Percentiles rank a stretch among this genome's conserved stretches.
Evolutionary conservation across 1,140 invertebrate genomes (phyloP).

Genomic region (Saccostrea echinata): DNA sequence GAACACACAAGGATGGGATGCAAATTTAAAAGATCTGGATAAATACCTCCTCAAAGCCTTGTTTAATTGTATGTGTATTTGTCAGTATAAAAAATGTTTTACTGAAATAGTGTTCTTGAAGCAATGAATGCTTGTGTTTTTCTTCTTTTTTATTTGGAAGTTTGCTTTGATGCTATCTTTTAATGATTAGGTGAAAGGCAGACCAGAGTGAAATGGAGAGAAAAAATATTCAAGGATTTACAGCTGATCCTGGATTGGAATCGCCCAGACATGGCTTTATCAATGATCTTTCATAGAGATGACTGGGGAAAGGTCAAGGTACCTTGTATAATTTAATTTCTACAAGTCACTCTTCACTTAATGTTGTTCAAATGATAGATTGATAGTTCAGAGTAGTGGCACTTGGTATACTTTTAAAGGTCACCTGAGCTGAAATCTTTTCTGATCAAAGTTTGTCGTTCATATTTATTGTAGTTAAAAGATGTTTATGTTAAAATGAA

Average conservation of each 20-base stretch:
- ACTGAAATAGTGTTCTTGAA: neutral
- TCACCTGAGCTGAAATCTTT: too few species aligned
- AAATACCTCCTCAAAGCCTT: slow-evolving; percentile 79
- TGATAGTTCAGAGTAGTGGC: neutral
- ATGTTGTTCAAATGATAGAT: neutral
- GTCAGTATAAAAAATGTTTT: neutral
- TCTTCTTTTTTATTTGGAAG: neutral
- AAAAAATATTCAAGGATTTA: slow-evolving; percentile 77
- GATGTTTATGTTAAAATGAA: too few species aligned
- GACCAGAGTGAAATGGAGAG: slow-evolving; percentile 62
- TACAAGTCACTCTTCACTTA: neutral
- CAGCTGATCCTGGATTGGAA: slow-evolving; percentile 81
- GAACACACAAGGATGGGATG: slow-evolving; percentile 75
- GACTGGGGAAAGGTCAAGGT: slow-evolving; percentile 77
- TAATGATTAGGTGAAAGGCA: slow-evolving; percentile 64
- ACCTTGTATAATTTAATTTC: neutral
- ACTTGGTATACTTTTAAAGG: neutral
- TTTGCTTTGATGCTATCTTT: slow-evolving; percentile 10
- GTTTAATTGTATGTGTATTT: slow-evolving; percentile 78
- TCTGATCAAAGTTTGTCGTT: too few species aligned
- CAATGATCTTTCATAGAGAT: slow-evolving; percentile 79
- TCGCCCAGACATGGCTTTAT: slow-evolving; percentile 77
- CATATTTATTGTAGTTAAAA: too few species aligned
- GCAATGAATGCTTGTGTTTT: neutral
- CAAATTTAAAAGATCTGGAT: slow-evolving; percentile 77